Percentiles rank a stretch among this genome's conserved stretches.
phyloP scores from a whole-genome alignment of 1,140 invertebrate genomes.

The Eulimnadia texana region DNA sequence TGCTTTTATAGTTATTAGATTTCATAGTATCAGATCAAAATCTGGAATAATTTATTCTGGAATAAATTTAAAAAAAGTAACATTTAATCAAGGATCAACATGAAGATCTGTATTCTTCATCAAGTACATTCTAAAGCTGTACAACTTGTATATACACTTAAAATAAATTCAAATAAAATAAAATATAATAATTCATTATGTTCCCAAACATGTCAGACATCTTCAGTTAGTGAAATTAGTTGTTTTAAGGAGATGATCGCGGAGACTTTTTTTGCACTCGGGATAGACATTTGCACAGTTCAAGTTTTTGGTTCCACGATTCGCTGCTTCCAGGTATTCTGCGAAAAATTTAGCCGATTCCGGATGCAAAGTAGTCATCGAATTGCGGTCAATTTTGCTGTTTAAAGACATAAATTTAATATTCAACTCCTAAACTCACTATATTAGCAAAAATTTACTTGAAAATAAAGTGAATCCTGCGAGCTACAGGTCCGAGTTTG shows the following conservation, averaged over 20 bases:
- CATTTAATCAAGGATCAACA: too few relatives aligned
- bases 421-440: neutral
- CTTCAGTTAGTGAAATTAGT: neutral
- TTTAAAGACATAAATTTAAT: neutral
- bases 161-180: neutral
- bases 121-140: too few relatives aligned
- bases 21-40: too few relatives aligned
- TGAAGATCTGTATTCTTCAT: too few relatives aligned
- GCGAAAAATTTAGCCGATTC: constrained; percentile 9
- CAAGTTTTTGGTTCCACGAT: neutral
- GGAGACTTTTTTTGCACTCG: neutral
- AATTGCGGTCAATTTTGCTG: constrained; percentile 6
- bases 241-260: neutral
- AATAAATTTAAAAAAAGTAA: too few relatives aligned
- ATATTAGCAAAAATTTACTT: neutral
- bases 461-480: constrained; percentile 5
- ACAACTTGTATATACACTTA: too few relatives aligned
- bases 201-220: neutral
- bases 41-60: too few relatives aligned
- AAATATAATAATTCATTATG: neutral
- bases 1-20: too few relatives aligned
- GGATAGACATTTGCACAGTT: constrained; percentile 6
- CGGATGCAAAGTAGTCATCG: neutral
- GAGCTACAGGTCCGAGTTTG: neutral
- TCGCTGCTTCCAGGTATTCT: constrained; percentile 11